A percentile compares a stretch with the other conserved stretches of the same genome.
Conservation (phyloP, 2,113 vertebrate genomes). For the Psilopsiagon aymara region DNA sequence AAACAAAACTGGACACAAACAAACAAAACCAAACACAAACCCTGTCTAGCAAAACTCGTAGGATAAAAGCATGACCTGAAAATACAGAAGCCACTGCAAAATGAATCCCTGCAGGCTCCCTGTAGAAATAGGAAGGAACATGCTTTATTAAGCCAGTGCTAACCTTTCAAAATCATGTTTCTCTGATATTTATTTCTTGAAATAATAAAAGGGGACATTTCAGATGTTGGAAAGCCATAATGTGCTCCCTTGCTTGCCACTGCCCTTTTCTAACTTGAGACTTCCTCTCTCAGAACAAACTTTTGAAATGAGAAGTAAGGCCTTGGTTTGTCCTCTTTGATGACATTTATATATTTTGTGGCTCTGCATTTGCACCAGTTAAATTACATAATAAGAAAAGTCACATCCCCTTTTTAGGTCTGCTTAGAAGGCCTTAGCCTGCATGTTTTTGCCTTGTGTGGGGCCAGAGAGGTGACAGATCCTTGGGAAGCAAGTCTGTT, state of each 20-base stretch:
- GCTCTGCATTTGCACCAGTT: background rate
- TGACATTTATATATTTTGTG: background rate
- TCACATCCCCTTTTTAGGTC: background rate
- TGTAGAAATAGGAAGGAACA: constrained; percentile 27
- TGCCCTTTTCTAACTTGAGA: constrained; percentile 16
- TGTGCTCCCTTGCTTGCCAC: background rate
- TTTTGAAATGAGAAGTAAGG: background rate
- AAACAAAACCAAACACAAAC: background rate
- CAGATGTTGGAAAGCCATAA: background rate
- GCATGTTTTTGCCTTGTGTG: background rate
- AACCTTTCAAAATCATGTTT: constrained; percentile 48
- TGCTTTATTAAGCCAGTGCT: constrained; percentile 48
- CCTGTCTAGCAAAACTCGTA: background rate
- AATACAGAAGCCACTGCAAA: background rate
- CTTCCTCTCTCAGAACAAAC: constrained; percentile 14
- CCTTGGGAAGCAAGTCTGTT: background rate
- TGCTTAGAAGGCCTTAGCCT: background rate
- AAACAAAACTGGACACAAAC: background rate
- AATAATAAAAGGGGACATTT: constrained; percentile 46
- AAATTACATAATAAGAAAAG: background rate
- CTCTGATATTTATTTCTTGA: constrained; percentile 48
- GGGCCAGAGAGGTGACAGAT: background rate
- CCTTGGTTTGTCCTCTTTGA: background rate
- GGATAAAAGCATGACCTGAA: background rate
- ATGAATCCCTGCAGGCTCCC: constrained; percentile 24